A percentile compares a stretch with the other conserved stretches of the same genome.
Conservation (phyloP, 1,140 invertebrate genomes). For the Alviniconcha marisindica region DNA sequence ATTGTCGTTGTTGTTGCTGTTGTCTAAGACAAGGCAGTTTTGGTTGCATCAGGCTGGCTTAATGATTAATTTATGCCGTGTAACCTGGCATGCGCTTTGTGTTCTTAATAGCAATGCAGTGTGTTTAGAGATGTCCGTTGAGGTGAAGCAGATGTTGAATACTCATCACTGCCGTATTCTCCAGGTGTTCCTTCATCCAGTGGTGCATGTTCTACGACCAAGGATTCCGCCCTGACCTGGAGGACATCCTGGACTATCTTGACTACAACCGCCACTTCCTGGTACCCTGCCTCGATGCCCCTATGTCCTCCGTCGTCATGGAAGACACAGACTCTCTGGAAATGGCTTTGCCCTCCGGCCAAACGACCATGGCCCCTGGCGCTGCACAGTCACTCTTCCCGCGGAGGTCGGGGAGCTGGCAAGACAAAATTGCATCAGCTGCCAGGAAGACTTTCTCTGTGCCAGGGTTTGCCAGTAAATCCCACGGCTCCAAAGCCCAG, state of each 20-base stretch:
- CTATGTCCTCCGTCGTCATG: constrained; percentile 84
- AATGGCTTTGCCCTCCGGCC: constrained; percentile 58
- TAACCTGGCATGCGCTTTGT: too few relatives aligned
- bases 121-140: too few relatives aligned
- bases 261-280: constrained; percentile 86
- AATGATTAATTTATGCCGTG: too few relatives aligned
- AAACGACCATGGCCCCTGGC: constrained; percentile 43
- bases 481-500: not conserved
- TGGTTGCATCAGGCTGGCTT: too few relatives aligned
- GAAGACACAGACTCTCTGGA: constrained; percentile 80
- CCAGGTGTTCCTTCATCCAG: constrained; percentile 84
- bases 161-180: too few relatives aligned
- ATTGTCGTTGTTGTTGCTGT: too few relatives aligned
- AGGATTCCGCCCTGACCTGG: constrained; percentile 84
- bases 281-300: constrained; percentile 87
- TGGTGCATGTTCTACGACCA: constrained; percentile 86
- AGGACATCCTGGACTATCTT: constrained; percentile 87
- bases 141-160: too few relatives aligned
- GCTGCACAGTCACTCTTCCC: constrained; percentile 41
- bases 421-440: constrained; percentile 38
- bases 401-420: constrained; percentile 50
- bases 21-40: too few relatives aligned
- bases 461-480: constrained; percentile 15
- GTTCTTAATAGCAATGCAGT: too few relatives aligned
- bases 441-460: constrained; percentile 42